A percentile compares a stretch with the other conserved stretches of the same genome.
Conservation (phyloP, 2,888 invertebrate species). For the Caprella mutica region DNA sequence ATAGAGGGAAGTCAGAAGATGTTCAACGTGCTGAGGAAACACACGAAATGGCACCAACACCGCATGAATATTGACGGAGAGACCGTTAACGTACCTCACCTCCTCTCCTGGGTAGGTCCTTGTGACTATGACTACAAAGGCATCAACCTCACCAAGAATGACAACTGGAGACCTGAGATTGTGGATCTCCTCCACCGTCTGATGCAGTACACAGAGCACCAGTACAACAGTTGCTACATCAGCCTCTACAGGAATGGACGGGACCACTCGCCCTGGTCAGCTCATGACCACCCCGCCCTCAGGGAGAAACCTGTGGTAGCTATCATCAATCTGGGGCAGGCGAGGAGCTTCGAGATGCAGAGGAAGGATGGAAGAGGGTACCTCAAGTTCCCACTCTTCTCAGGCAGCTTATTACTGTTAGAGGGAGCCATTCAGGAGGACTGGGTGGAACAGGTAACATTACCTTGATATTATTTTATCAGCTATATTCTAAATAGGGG, state of each 20-base stretch:
- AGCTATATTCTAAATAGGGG: too few relatives aligned
- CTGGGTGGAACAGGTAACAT: constrained; percentile 40
- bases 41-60: constrained; percentile 33
- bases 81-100: constrained; percentile 29
- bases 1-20: constrained; percentile 31
- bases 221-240: constrained; percentile 44
- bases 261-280: constrained; percentile 24
- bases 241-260: constrained; percentile 44
- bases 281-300: constrained; percentile 21
- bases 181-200: constrained; percentile 37
- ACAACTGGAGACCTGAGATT: constrained; percentile 37
- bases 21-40: constrained; percentile 30
- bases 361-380: constrained; percentile 38
- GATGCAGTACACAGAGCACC: constrained; percentile 39
- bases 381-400: constrained; percentile 40
- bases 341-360: constrained; percentile 41
- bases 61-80: constrained; percentile 11
- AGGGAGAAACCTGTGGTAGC: constrained; percentile 41
- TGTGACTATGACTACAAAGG: constrained; percentile 43
- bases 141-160: constrained; percentile 35
- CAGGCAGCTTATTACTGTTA: constrained; percentile 44
- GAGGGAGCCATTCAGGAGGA: constrained; percentile 44
- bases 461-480: too few relatives aligned
- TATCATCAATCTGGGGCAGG: constrained; percentile 40
- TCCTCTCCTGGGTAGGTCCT: constrained; percentile 45